phyloP scores from a whole-genome alignment of 2,113 vertebrate genomes.

The Chrysemys picta region DNA sequence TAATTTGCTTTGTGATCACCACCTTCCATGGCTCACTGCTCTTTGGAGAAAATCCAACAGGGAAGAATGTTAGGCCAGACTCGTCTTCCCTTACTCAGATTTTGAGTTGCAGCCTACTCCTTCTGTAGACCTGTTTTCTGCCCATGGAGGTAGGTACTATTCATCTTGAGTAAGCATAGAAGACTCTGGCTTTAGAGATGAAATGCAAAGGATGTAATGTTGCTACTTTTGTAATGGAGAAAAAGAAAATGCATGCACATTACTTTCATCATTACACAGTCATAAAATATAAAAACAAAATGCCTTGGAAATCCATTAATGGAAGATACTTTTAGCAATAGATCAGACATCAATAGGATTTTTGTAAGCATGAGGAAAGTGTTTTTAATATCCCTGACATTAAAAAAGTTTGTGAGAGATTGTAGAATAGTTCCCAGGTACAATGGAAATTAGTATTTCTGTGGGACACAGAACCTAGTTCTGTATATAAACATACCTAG shows the following conservation, averaged over 20 bases:
- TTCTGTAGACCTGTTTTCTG: not conserved
- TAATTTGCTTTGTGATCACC: not conserved
- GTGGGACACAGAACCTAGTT: not conserved
- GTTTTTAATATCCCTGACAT: not conserved
- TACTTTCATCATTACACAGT: not conserved
- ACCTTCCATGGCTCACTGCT: constrained; percentile 21
- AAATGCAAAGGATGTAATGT: not conserved
- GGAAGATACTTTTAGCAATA: not conserved
- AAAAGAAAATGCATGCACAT: not conserved
- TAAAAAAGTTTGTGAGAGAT: not conserved
- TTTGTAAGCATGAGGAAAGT: not conserved
- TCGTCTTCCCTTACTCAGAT: not conserved
- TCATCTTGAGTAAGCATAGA: not conserved
- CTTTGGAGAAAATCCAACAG: constrained; percentile 30
- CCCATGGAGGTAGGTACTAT: not conserved
- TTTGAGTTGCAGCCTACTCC: not conserved
- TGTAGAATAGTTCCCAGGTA: not conserved
- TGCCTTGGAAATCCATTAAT: not conserved
- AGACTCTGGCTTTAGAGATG: not conserved
- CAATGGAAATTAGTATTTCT: not conserved
- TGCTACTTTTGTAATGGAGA: not conserved
- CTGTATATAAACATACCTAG: not conserved
- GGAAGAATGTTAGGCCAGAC: not conserved
- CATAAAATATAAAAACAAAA: not conserved
- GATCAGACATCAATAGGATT: not conserved